Conservation (phyloP, 1,140 invertebrate species). For the Ceratosolen solmsi region DNA sequence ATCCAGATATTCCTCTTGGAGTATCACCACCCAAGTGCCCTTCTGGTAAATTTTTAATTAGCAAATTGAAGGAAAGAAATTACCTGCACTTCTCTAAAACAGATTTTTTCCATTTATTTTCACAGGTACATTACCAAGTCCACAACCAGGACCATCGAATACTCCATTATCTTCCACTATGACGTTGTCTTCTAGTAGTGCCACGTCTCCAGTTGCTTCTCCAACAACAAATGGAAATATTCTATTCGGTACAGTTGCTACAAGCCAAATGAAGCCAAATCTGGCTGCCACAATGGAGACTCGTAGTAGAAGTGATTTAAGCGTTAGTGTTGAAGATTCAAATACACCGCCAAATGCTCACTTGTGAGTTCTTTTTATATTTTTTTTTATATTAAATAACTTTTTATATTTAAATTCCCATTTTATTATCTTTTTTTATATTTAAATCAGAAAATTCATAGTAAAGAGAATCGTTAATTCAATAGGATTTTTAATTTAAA, state of each 20-base stretch:
- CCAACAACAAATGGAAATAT: conserved; percentile 72
- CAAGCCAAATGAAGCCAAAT: conserved; percentile 69
- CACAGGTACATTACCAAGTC: conserved; percentile 70
- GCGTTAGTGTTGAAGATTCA: conserved; percentile 64
- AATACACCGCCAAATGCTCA: conserved; percentile 67
- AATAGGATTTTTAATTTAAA: no score
- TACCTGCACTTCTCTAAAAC: neutral
- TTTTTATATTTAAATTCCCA: neutral
- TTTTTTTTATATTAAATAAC: neutral
- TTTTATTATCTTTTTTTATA: neutral
- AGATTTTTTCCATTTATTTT: conserved; percentile 24
- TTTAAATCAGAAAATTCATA: no score
- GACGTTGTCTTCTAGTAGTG: conserved; percentile 70
- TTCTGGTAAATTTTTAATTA: conserved; percentile 62
- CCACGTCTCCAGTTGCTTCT: conserved; percentile 71
- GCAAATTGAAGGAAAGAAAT: neutral
- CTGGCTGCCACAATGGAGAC: conserved; percentile 70
- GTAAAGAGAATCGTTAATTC: no score
- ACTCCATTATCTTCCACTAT: conserved; percentile 68
- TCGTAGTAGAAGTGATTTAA: conserved; percentile 68
- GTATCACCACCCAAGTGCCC: conserved; percentile 77
- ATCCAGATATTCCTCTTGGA: conserved; percentile 78
- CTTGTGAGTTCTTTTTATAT: conserved; percentile 60
- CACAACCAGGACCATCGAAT: conserved; percentile 72
- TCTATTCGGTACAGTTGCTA: conserved; percentile 69